Base-by-base conservation (phyloP, 1,140 invertebrate species). In the Drusus annulatus region DNA sequence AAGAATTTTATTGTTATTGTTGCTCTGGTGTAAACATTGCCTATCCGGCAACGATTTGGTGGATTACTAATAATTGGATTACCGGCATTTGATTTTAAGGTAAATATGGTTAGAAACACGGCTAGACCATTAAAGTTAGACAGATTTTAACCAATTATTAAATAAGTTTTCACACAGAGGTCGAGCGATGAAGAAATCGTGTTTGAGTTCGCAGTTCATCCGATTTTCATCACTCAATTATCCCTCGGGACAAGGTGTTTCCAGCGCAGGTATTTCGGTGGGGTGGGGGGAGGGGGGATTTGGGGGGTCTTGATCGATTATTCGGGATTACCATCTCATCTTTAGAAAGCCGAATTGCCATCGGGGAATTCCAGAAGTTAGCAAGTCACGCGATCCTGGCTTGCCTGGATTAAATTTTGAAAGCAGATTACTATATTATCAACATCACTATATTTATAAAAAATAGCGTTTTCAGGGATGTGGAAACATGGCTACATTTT, bases 191-290 rank as follows among this genome's bases (percentile, higher is more conserved):
- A 28, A 25, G 19, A 19, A 63, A 63, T 63, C 2, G 25, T 25
- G 16, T 63, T 63, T 63, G 25, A 16, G 60, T 10, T 28, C 60
- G 8, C 1, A 63, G 60, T 63, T 63, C 19, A 63, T 63, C 25
- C 23, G 25, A 63, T 23, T 63, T 63, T 25, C 60, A 63, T 63
- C 21, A 63, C 3, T 63, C 60, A 25, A 63, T 63, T 63, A 63
- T 63, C 60, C 60, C 60, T 28, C 23, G 19, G 16, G 21, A 5
- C n/a, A 10, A 28, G 19, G 60, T 63, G 60, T 25, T 63, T 16
- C 13, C 60, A 28, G 16, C 60, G 16, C 25, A 63, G 19, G 21
- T 63, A 19, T 16, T 28, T 58, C 7, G 54, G n/a, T 19, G 54
- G 6, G 7, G 21, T 1, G 54, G 54, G 0, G 31, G 31, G 5